Conservation (phyloP, 1,140 invertebrate genomes). For the Drosophila ananassae region DNA sequence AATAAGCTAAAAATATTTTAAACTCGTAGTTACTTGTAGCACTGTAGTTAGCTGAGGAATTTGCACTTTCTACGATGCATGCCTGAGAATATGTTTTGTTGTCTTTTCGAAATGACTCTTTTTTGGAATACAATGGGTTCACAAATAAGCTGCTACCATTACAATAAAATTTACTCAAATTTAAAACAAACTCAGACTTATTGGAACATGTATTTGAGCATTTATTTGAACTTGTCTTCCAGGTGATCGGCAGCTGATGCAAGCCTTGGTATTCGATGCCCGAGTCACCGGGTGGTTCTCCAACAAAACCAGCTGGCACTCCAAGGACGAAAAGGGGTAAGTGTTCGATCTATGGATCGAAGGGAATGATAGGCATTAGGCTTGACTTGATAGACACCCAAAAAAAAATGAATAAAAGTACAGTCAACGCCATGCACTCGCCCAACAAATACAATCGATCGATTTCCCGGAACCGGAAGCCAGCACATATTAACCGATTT, state of each 20-base stretch:
- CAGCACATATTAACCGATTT: conserved; percentile 68
- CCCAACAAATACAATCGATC: conserved; percentile 16
- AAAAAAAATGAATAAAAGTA: conserved; percentile 28
- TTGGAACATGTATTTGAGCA: not conserved
- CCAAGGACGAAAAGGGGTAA: conserved; percentile 89
- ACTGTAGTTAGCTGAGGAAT: conserved; percentile 73
- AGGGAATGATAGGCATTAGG: conserved; percentile 23
- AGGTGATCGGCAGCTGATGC: conserved; percentile 94
- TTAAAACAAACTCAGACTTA: no score
- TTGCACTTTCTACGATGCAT: conserved; percentile 62
- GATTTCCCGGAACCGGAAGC: conserved; percentile 13
- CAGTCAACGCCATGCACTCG: conserved; percentile 58
- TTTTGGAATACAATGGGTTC: no score
- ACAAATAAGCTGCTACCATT: conserved; percentile 1
- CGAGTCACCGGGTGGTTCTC: conserved; percentile 93
- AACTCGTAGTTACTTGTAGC: not conserved
- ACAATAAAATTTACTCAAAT: not conserved
- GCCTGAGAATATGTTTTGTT: conserved; percentile 4
- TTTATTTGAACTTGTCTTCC: conserved; percentile 46
- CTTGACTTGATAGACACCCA: conserved; percentile 55
- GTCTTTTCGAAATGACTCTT: not conserved
- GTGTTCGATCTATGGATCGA: conserved; percentile 32
- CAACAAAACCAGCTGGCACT: conserved; percentile 88
- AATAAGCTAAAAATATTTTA: not conserved
- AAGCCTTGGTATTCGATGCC: conserved; percentile 94